phyloP scores from a whole-genome alignment of 1,140 invertebrate species.

The Caerostris extrusa region DNA sequence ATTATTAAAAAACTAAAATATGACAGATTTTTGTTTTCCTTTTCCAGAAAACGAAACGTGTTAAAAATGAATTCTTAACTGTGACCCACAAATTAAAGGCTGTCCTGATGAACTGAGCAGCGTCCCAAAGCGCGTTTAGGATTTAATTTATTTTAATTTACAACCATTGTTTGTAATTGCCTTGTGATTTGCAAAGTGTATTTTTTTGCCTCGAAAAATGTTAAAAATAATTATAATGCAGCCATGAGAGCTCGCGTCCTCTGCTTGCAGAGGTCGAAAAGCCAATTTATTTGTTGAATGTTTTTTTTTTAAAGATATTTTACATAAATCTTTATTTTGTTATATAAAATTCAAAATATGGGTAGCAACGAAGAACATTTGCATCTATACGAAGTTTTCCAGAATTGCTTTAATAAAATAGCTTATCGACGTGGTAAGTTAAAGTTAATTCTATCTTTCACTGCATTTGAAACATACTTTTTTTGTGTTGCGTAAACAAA shows the following conservation, averaged over 20 bases:
- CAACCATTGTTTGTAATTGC: conserved; percentile 13
- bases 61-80: conserved; percentile 52
- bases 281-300: conserved; percentile 62
- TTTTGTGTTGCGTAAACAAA: conserved; percentile 40
- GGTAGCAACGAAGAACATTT: conserved; percentile 97
- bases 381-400: conserved; percentile 98
- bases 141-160: conserved; percentile 71
- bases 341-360: conserved; percentile 78
- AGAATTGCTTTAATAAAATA: conserved; percentile 98
- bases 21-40: not conserved
- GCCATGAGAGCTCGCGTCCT: conserved; percentile 72
- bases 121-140: conserved; percentile 33
- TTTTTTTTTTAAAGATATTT: conserved; percentile 64
- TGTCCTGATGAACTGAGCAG: conserved; percentile 62
- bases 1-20: too few species aligned
- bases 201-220: conserved; percentile 11
- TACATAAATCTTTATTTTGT: conserved; percentile 62
- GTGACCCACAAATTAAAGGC: conserved; percentile 34
- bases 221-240: not conserved
- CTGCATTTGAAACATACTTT: not conserved
- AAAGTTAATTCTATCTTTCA: not conserved
- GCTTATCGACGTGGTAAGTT: conserved; percentile 92
- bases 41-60: conserved; percentile 58
- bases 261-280: conserved; percentile 76
- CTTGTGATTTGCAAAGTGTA: not conserved